These are phyloP conservation scores for Polyommatus iphigenia DNA, from an alignment of 2,888 invertebrate species.

Conservation along the genomic window DNA sequence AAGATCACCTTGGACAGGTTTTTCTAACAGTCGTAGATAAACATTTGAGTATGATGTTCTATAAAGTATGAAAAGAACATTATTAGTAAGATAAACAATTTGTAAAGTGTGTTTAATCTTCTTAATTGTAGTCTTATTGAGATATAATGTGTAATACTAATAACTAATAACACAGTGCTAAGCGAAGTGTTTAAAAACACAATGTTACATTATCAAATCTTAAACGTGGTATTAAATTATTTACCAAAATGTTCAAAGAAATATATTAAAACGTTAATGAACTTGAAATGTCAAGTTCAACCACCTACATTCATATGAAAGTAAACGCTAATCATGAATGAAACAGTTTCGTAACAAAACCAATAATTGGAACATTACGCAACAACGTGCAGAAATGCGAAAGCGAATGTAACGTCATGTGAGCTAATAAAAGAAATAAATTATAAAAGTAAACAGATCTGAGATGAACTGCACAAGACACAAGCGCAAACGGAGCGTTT, in stretches of 20 bases:
- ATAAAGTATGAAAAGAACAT: not conserved
- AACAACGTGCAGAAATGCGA: constrained; percentile 24
- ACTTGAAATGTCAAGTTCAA: constrained; percentile 22
- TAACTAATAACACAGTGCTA: not conserved
- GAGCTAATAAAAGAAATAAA: constrained; percentile 30
- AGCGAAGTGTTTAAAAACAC: not conserved
- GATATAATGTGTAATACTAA: not conserved
- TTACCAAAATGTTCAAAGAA: not conserved
- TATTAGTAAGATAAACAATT: not conserved
- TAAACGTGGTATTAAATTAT: not conserved
- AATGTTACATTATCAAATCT: not conserved
- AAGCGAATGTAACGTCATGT: constrained; percentile 25
- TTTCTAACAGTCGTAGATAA: not conserved
- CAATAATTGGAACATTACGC: constrained; percentile 19
- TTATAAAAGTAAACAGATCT: constrained; percentile 28
- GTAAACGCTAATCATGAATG: constrained; percentile 14
- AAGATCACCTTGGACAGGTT: constrained; percentile 23
- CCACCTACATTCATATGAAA: not conserved
- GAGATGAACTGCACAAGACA: constrained; percentile 24
- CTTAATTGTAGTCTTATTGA: not conserved
- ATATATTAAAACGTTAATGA: not conserved
- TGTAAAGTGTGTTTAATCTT: not conserved
- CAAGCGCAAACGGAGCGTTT: constrained; percentile 18
- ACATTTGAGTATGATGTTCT: constrained; percentile 4
- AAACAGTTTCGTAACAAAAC: constrained; percentile 26